phyloP scores from a whole-genome alignment of 2,113 vertebrate genomes.

The Saguinus midas region DNA sequence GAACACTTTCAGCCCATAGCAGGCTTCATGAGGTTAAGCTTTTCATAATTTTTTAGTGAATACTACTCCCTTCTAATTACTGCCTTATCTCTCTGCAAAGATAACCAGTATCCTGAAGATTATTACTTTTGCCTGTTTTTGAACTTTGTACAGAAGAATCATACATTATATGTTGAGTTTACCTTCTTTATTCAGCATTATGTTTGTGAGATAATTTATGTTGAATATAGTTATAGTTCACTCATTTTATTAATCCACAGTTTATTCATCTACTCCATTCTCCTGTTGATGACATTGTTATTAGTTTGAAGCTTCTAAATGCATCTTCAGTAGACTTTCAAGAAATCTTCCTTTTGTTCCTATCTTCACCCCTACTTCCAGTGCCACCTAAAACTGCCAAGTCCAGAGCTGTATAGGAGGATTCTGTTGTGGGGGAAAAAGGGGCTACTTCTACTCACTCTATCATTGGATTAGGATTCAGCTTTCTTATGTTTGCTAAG shows the following conservation, averaged over 20 bases:
- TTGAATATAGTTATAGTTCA: background rate
- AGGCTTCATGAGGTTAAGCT: background rate
- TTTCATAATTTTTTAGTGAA: background rate
- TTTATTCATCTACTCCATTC: background rate
- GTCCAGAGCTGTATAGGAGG: background rate
- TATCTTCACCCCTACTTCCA: background rate
- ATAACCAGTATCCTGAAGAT: background rate
- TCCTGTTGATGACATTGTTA: background rate
- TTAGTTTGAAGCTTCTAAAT: background rate
- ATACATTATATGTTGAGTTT: background rate
- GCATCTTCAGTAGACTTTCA: background rate
- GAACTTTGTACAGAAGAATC: background rate
- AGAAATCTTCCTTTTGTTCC: background rate
- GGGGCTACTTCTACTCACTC: background rate
- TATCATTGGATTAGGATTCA: background rate
- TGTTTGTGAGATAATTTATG: background rate
- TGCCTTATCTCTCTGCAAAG: background rate
- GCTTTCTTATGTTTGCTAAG: background rate
- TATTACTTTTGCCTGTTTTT: background rate
- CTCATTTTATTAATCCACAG: background rate
- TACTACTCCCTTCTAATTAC: background rate
- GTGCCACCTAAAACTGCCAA: background rate
- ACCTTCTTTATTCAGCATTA: background rate
- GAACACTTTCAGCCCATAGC: background rate
- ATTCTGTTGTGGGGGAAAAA: background rate